Evolutionary conservation across 2,888 invertebrate genomes (phyloP).

Genomic region (Amphipoea oculea): DNA sequence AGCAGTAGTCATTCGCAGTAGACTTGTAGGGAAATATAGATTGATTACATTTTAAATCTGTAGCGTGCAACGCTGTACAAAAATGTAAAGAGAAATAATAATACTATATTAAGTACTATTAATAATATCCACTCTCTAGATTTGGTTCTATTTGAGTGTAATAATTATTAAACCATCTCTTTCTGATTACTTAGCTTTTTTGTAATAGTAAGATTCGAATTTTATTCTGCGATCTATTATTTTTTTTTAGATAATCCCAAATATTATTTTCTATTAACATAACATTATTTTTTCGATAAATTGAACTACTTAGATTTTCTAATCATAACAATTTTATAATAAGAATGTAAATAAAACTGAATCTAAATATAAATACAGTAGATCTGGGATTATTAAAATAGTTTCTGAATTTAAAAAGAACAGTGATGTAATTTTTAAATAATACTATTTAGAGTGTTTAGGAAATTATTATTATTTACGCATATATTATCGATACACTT

Average conservation of each 20-base stretch:
- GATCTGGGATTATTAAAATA: constrained; percentile 16
- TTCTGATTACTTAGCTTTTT: not conserved
- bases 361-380: not conserved
- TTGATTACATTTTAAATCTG: constrained; percentile 43
- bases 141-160: constrained; percentile 6
- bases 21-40: constrained; percentile 51
- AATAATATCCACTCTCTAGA: constrained; percentile 2
- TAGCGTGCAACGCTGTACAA: constrained; percentile 68
- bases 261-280: not conserved
- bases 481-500: constrained; percentile 28
- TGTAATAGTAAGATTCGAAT: not conserved
- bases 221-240: not conserved
- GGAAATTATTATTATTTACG: constrained; percentile 36
- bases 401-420: not conserved
- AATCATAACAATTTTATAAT: constrained; percentile 1
- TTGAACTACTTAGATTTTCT: not conserved
- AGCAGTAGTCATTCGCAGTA: constrained; percentile 41
- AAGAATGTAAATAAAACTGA: constrained; percentile 40
- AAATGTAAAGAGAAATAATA: constrained; percentile 62
- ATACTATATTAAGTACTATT: constrained; percentile 39
- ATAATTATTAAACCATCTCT: not conserved
- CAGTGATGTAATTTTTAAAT: constrained; percentile 35
- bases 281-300: not conserved
- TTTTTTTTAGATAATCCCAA: not conserved
- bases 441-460: constrained; percentile 23